A percentile compares a stretch with the other conserved stretches of the same genome.
These are phyloP conservation scores for Drosophila antonietae DNA, from an alignment of 2,888 invertebrate species.

Conservation along the genomic window DNA sequence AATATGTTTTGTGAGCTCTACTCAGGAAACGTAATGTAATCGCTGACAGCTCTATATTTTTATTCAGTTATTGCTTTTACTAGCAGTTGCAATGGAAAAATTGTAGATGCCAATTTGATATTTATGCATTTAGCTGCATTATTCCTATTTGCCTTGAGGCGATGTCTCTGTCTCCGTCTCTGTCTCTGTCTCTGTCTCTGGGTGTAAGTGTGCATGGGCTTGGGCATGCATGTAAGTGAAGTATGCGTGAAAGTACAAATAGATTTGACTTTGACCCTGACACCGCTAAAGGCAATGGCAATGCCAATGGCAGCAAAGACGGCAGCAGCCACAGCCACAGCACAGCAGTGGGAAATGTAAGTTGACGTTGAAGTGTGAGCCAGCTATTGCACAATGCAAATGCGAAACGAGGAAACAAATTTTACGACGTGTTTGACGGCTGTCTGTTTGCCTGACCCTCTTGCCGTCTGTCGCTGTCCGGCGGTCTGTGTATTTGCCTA, in stretches of 20 bases:
- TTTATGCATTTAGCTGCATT: not conserved
- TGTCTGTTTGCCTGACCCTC: slow-evolving; percentile 54
- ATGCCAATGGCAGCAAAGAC: slow-evolving; percentile 2
- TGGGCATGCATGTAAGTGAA: slow-evolving; percentile 11
- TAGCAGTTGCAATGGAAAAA: not conserved
- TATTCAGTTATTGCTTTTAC: not conserved
- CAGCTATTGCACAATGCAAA: slow-evolving; percentile 69
- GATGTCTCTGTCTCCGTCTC: not conserved
- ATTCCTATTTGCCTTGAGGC: not conserved
- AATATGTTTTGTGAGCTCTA: not conserved
- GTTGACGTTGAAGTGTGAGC: slow-evolving; percentile 42
- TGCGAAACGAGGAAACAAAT: slow-evolving; percentile 73
- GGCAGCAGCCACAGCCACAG: not conserved
- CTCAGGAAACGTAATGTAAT: not conserved
- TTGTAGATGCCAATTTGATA: not conserved
- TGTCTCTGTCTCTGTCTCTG: not conserved
- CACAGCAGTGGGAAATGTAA: slow-evolving; percentile 28
- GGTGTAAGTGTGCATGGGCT: not conserved
- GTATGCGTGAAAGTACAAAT: slow-evolving; percentile 63
- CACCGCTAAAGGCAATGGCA: slow-evolving; percentile 40
- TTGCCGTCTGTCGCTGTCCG: slow-evolving; percentile 7
- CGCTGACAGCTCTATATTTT: not conserved
- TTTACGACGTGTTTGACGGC: slow-evolving; percentile 83
- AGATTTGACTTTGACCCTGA: slow-evolving; percentile 77
- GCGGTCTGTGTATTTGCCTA: slow-evolving; percentile 38